phyloP scores from a whole-genome alignment of 2,797 vertebrate species.

The Chrysocyon brachyurus region DNA sequence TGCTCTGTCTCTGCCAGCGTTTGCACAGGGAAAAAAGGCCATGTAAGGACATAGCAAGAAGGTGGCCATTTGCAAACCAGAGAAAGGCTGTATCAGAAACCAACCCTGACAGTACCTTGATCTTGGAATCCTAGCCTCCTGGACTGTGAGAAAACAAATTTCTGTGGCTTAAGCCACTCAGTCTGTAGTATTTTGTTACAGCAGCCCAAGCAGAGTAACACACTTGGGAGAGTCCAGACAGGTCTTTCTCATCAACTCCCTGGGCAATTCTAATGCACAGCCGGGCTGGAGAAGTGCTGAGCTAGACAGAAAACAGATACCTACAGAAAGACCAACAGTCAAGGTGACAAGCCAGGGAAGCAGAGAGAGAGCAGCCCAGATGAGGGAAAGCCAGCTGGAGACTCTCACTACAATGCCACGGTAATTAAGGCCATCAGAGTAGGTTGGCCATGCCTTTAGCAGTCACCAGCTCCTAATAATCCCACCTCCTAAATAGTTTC shows the following conservation, averaged over 20 bases:
- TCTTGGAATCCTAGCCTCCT: not conserved
- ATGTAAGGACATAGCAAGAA: not conserved
- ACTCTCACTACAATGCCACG: not conserved
- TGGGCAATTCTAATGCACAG: not conserved
- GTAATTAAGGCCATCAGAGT: not conserved
- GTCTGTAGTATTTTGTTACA: not conserved
- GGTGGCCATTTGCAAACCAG: not conserved
- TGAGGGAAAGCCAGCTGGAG: not conserved
- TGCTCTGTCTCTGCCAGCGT: no score
- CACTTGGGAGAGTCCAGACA: not conserved
- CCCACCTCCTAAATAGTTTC: not conserved
- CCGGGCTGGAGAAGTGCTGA: not conserved
- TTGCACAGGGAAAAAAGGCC: conserved; percentile 27
- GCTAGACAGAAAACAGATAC: not conserved
- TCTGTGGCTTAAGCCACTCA: not conserved
- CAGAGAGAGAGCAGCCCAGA: not conserved
- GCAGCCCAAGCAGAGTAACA: not conserved
- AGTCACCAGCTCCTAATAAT: not conserved
- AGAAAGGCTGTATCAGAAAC: not conserved
- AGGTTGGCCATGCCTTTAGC: not conserved
- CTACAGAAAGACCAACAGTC: not conserved
- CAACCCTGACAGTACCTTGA: not conserved
- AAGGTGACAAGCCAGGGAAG: not conserved
- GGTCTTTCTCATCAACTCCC: not conserved
- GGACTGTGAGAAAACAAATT: not conserved